phyloP scores from a whole-genome alignment of 2,888 invertebrate genomes.

The Pollenia labialis region DNA sequence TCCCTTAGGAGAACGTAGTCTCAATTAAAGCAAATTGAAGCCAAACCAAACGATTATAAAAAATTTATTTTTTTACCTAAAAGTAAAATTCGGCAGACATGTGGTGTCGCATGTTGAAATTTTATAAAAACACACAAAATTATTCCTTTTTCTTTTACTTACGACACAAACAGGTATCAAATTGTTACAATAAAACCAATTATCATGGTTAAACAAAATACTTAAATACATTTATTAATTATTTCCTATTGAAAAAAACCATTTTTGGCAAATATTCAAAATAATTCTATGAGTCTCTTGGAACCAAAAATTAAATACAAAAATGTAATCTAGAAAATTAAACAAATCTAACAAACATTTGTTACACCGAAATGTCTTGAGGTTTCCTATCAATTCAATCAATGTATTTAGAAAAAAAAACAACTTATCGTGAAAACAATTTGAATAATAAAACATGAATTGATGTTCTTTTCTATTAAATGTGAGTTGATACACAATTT shows the following conservation, averaged over 20 bases:
- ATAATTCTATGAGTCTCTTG: conserved; percentile 13
- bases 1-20: conserved; percentile 10
- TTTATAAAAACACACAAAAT: conserved; percentile 2
- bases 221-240: conserved; percentile 20
- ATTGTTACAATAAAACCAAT: conserved; percentile 59
- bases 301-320: neutral
- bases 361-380: conserved; percentile 3
- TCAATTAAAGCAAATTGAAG: neutral
- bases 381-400: neutral
- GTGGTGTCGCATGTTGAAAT: conserved; percentile 67
- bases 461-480: conserved; percentile 26
- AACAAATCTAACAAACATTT: neutral
- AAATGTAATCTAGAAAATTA: conserved; percentile 5
- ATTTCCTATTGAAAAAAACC: conserved; percentile 48
- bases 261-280: conserved; percentile 65
- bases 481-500: neutral
- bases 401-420: conserved; percentile 23
- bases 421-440: conserved; percentile 7
- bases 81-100: conserved; percentile 63
- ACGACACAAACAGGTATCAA: conserved; percentile 29
- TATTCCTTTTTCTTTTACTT: conserved; percentile 5
- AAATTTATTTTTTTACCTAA: conserved; percentile 13
- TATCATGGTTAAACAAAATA: conserved; percentile 47
- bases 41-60: neutral
- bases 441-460: conserved; percentile 20